Base-by-base conservation (phyloP, 1,140 invertebrate species). In the Musca vetustissima region DNA sequence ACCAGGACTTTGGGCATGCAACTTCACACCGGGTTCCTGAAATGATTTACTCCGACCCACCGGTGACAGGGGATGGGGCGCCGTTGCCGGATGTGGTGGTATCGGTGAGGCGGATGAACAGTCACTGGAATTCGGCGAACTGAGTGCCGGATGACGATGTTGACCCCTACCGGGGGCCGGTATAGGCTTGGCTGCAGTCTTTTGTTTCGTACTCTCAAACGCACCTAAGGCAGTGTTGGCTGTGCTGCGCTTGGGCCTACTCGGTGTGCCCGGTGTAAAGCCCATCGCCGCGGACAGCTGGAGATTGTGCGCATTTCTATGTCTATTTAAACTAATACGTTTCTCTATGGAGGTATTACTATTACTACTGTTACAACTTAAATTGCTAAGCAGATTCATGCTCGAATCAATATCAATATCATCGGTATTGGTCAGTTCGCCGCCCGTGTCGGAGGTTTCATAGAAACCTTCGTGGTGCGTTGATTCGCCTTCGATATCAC, bases 301-400 rank as follows among this genome's bases (percentile, higher is more conserved):
- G 53, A 69, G 55, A 47, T 53, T 72, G 36, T 72, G 68, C 50
- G 61, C 64, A 66, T 66, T 67, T 69, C 65, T 66, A 22, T 32
- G 50, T 65, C 69, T 71, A 66, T 67, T 64, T 71, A 69, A 24
- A 43, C 25, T 72, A 52, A 64, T 70, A 69, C 76, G 71, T 21
- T 72, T 71, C 32, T 74, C 74, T 69, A 77, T 72, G 43, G 71
- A 70, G 61, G 68, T 64, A 64, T 69, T 69, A 77, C 77, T 80
- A 76, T 81, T 81, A 79, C 78, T 80, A 79, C 78, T 81, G 78
- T 80, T 81, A 80, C 74, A 81, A 77, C 78, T 81, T 74, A 81
- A 75, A 72, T 80, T 81, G 76, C 78, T 80, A 57, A 79, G 78
- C 57, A 80, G 71, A 70, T 81, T 81, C 70, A 78, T 73, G 67